Base-by-base conservation (phyloP, 2,797 vertebrate species). In the Pteronotus mesoamericanus region DNA sequence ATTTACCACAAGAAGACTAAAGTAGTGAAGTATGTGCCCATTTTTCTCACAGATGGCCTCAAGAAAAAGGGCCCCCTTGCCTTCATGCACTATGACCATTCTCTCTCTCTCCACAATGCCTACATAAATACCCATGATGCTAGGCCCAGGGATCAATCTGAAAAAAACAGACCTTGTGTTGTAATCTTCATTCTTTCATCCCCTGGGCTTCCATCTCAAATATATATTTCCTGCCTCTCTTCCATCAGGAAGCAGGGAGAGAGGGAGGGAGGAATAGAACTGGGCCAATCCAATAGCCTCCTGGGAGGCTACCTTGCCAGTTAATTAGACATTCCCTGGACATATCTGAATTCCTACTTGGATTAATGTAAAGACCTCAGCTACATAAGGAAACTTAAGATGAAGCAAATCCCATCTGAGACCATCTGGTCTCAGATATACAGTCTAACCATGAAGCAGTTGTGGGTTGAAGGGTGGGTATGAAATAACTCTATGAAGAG, bases 371-470 rank as follows among this genome's bases (percentile, higher is more conserved):
- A 94, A 86, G 74, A 82, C 6, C 7, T 7, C 37, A 77, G 32
- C 3, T 48, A 88, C 12, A 89, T 9, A 79, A 95, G 6, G 16
- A 93, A 95, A 91, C 22, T 44, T n/a, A 24, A 94, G 86, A 95
- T 69, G 34, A 95, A 69, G 29, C 34, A 91, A 89, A 79, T 93
- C 34, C 16, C 37, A 48, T 71, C 9, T 55, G n/a, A 94, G 55
- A 80, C 61, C 53, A 93, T 37, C 55, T 96, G 75, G 44, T 95
- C 64, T 68, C 78, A 92, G 69, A 64, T 72, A 42, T 14, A 78
- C 57, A 66, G n/a, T 94, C 46, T 46, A 83, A 77, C 68, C 18
- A 3, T 44, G 18, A 89, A 72, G 19, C 16, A 79, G 55, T 26
- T 83, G 21, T 59, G 83, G 18, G 32, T 32, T 87, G 10, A 91